phyloP scores from a whole-genome alignment of 2,113 vertebrate species.

The Thamnophis sirtalis region DNA sequence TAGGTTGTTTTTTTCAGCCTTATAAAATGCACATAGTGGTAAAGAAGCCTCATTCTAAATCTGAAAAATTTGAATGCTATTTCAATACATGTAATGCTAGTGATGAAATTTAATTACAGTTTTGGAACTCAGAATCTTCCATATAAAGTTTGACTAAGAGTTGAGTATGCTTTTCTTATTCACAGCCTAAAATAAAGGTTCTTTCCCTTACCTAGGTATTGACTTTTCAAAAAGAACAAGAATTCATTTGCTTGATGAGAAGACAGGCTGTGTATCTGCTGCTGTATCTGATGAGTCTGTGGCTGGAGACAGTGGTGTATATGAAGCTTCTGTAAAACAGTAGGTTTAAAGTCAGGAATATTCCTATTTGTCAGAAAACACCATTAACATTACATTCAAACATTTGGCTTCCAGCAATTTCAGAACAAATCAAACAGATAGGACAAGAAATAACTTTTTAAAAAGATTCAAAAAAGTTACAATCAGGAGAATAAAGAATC shows the following conservation, averaged over 20 bases:
- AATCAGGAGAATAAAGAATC: not conserved
- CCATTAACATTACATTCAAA: not conserved
- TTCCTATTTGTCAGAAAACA: not conserved
- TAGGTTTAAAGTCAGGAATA: constrained; percentile 49
- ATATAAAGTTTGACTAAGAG: constrained; percentile 13
- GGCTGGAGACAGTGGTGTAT: constrained; percentile 83
- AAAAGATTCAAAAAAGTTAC: not conserved
- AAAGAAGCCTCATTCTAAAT: not conserved
- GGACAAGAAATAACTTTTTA: not conserved
- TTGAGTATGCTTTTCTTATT: constrained; percentile 14
- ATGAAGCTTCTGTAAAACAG: constrained; percentile 79
- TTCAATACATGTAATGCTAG: constrained; percentile 27
- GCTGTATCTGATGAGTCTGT: constrained; percentile 84
- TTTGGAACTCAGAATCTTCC: not conserved
- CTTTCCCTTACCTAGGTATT: constrained; percentile 55
- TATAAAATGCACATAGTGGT: not conserved
- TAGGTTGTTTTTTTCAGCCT: not conserved
- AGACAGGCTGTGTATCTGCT: constrained; percentile 74
- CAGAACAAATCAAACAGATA: not conserved
- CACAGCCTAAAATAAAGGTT: constrained; percentile 24
- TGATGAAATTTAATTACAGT: not conserved
- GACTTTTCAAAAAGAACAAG: constrained; percentile 61
- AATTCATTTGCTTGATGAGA: constrained; percentile 66
- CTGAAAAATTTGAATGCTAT: not conserved
- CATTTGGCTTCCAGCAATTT: not conserved